Evolutionary conservation across 1,140 invertebrate genomes (phyloP).

Genomic region (Ladona fulva): DNA sequence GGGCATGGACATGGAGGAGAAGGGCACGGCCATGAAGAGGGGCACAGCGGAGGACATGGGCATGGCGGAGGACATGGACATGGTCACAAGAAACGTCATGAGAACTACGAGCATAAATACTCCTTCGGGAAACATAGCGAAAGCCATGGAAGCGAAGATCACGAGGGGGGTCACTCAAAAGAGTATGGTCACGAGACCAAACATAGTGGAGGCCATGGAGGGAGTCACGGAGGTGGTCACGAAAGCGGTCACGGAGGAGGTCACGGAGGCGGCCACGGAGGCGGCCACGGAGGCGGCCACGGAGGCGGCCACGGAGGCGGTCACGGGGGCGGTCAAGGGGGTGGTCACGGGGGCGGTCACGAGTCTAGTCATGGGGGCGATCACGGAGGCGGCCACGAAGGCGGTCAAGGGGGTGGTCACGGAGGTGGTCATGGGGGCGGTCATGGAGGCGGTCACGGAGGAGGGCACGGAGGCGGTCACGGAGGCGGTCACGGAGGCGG

Average conservation of each 20-base stretch:
- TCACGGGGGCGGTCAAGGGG: not conserved
- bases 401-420: not conserved
- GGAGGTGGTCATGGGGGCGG: not conserved
- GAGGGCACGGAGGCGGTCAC: not conserved
- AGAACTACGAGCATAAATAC: not conserved
- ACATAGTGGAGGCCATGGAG: not conserved
- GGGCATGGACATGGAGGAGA: not conserved
- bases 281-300: not conserved
- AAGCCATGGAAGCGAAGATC: not conserved
- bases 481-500: not conserved
- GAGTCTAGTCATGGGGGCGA: not conserved
- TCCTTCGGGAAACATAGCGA: not conserved
- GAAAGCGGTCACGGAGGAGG: not conserved
- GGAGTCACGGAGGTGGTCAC: not conserved
- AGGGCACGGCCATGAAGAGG: not conserved
- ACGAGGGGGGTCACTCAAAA: not conserved
- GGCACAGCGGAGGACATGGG: not conserved
- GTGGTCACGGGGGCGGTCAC: not conserved
- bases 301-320: not conserved
- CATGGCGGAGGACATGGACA: not conserved
- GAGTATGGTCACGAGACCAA: not conserved
- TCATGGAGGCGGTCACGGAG: not conserved
- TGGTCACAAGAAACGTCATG: not conserved
- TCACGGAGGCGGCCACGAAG: not conserved
- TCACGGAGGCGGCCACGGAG: not conserved